phyloP scores from a whole-genome alignment of 2,113 vertebrate genomes.

The zebrafish (Danio rerio) region GRCz12tu NC_133183.1:59651501-59652000 shows the following conservation, averaged over 20 bases:
- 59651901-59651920: too few species aligned
- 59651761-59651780: background rate
- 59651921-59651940: too few species aligned
- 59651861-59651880: too few species aligned
- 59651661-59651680: background rate
- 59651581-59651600: constrained; percentile 34
- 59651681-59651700: background rate
- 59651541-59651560: constrained; percentile 54
- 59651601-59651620: constrained; percentile 40
- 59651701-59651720: too few species aligned
- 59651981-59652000: too few species aligned
- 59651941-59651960: too few species aligned
- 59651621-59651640: background rate
- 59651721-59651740: background rate
- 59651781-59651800: background rate
- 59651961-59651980: too few species aligned
- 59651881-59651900: too few species aligned
- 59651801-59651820: background rate
- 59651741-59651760: background rate
- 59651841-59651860: too few species aligned
- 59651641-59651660: background rate
- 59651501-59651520: constrained; percentile 19
- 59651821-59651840: background rate
- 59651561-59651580: background rate
- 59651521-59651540: constrained; percentile 47